These are phyloP conservation scores for Lepidochrysops patricia DNA, from an alignment of 2,888 invertebrate genomes.

Conservation along the genomic window DNA sequence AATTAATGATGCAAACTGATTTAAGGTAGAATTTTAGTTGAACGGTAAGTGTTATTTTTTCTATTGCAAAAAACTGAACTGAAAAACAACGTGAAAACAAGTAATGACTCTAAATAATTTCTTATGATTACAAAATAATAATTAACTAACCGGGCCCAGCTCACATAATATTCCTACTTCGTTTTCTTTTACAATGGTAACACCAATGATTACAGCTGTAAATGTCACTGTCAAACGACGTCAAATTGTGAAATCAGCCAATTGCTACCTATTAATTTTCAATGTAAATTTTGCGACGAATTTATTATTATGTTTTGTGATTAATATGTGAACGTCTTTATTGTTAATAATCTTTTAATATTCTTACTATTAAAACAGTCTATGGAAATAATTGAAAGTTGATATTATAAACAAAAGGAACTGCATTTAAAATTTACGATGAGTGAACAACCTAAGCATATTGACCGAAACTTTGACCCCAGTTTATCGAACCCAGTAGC, in stretches of 20 bases:
- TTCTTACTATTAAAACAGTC: background rate
- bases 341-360: background rate
- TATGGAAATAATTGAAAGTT: background rate
- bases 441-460: conserved; percentile 49
- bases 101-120: too few relatives aligned
- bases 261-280: background rate
- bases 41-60: too few relatives aligned
- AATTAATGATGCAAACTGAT: too few relatives aligned
- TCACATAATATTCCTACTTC: too few relatives aligned
- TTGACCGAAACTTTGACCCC: conserved; percentile 41
- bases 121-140: too few relatives aligned
- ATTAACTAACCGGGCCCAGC: too few relatives aligned
- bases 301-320: background rate
- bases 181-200: too few relatives aligned
- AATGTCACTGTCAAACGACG: background rate
- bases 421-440: conserved; percentile 28
- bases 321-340: background rate
- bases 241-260: background rate
- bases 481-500: conserved; percentile 40
- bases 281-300: background rate
- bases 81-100: too few relatives aligned
- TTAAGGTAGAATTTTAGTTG: too few relatives aligned
- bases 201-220: too few relatives aligned
- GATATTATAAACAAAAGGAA: background rate
- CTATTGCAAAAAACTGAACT: too few relatives aligned